Conservation (phyloP, 2,113 vertebrate genomes). For the Columbina picui region DNA sequence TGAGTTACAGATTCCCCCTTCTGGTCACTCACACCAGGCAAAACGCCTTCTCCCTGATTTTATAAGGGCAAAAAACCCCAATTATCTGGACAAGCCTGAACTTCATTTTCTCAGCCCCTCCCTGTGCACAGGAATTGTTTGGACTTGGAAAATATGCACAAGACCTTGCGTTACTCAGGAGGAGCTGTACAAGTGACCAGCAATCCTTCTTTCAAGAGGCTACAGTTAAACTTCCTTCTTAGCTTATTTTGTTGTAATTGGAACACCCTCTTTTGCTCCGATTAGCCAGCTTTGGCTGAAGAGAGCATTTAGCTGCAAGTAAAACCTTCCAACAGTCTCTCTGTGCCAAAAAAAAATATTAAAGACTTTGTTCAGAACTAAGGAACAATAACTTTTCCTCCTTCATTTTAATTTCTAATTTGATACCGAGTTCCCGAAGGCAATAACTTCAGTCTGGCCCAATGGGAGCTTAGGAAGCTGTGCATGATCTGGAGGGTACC, state of each 20-base stretch:
- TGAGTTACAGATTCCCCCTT: neutral
- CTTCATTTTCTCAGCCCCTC: neutral
- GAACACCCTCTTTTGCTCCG: neutral
- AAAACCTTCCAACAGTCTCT: neutral
- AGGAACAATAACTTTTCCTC: neutral
- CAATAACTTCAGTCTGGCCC: neutral
- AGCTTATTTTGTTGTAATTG: neutral
- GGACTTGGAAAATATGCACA: neutral
- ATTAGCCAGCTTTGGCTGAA: too few relatives aligned
- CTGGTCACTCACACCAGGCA: neutral
- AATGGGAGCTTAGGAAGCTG: neutral
- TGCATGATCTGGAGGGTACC: accelerated
- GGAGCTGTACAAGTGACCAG: neutral
- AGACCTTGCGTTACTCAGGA: neutral
- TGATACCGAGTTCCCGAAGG: neutral
- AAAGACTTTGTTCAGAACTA: neutral
- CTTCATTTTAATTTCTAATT: neutral
- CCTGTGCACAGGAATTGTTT: neutral
- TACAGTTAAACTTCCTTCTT: neutral
- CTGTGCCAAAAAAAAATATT: neutral
- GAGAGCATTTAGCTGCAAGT: neutral
- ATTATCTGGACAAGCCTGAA: neutral
- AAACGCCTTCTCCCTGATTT: neutral
- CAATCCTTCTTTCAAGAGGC: neutral
- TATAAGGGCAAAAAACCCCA: neutral